phyloP scores from a whole-genome alignment of 2,888 invertebrate species.

The Tillus elongatus region DNA sequence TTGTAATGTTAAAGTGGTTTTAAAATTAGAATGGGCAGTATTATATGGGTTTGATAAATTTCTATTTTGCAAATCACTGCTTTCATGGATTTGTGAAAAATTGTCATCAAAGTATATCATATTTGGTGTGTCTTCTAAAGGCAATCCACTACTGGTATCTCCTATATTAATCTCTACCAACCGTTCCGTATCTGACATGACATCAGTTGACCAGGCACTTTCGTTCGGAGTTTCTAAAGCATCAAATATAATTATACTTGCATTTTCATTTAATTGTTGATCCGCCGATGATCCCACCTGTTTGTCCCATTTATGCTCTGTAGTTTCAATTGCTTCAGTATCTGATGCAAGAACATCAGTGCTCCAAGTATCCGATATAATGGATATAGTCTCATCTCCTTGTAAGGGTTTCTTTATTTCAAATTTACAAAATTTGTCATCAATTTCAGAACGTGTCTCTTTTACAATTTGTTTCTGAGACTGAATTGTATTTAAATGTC shows the following conservation, averaged over 20 bases:
- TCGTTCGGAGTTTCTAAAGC: conserved; percentile 90
- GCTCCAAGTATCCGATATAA: conserved; percentile 98
- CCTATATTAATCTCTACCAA: conserved; percentile 74
- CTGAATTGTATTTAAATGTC: conserved; percentile 38
- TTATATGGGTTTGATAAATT: conserved; percentile 19
- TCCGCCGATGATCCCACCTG: conserved; percentile 32
- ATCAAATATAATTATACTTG: no score
- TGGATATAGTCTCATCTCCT: conserved; percentile 89
- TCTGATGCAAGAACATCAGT: conserved; percentile 96
- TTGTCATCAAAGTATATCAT: conserved; percentile 71
- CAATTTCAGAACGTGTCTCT: conserved; percentile 74
- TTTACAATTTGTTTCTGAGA: conserved; percentile 34
- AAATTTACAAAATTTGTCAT: conserved; percentile 97
- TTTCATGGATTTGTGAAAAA: conserved; percentile 48
- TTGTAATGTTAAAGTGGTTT: conserved; percentile 22
- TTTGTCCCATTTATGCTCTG: conserved; percentile 46
- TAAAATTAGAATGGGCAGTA: conserved; percentile 18
- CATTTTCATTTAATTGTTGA: conserved; percentile 39
- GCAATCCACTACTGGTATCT: conserved; percentile 55
- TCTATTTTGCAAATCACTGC: conserved; percentile 18
- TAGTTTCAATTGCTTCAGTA: conserved; percentile 82
- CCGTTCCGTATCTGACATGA: conserved; percentile 86
- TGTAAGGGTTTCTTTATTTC: conserved; percentile 75
- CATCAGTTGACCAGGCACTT: conserved; percentile 93
- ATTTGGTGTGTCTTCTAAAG: conserved; percentile 45